phyloP scores from a whole-genome alignment of 2,797 vertebrate genomes.

The Podarcis lilfordi region DNA sequence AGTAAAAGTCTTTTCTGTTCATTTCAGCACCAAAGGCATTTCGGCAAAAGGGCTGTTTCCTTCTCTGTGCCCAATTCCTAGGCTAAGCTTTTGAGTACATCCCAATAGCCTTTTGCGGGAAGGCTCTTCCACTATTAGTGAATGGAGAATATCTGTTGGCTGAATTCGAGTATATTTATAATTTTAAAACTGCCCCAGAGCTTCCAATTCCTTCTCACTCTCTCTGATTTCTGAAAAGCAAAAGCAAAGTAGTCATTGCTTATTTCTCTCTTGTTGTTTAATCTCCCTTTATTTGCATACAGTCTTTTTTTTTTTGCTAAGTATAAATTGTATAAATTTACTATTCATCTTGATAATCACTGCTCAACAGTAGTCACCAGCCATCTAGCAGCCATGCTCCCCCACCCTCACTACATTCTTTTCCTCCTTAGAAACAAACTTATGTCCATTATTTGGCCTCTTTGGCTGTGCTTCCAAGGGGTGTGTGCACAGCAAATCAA shows the following conservation, averaged over 20 bases:
- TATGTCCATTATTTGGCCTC: not conserved
- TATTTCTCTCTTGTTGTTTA: not conserved
- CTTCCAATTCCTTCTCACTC: not conserved
- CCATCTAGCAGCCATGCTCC: not conserved
- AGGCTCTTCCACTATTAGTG: not conserved
- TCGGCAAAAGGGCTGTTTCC: not conserved
- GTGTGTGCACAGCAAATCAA: not conserved
- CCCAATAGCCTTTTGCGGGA: not conserved
- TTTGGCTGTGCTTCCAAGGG: not conserved
- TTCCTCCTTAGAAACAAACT: not conserved
- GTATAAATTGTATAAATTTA: not conserved
- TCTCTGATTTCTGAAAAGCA: not conserved
- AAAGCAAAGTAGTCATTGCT: not conserved
- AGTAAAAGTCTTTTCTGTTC: not conserved
- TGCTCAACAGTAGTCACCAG: not conserved
- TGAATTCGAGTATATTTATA: not conserved
- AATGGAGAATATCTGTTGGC: not conserved
- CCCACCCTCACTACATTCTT: not conserved
- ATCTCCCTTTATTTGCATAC: not conserved
- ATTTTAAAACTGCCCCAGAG: not conserved
- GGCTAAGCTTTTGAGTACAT: not conserved
- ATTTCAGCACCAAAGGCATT: not conserved
- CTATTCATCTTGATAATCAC: not conserved
- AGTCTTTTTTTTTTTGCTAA: not conserved
- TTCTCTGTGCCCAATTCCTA: not conserved